Conservation (phyloP, 2,113 vertebrate genomes). For the Atlantisia rogersi region DNA sequence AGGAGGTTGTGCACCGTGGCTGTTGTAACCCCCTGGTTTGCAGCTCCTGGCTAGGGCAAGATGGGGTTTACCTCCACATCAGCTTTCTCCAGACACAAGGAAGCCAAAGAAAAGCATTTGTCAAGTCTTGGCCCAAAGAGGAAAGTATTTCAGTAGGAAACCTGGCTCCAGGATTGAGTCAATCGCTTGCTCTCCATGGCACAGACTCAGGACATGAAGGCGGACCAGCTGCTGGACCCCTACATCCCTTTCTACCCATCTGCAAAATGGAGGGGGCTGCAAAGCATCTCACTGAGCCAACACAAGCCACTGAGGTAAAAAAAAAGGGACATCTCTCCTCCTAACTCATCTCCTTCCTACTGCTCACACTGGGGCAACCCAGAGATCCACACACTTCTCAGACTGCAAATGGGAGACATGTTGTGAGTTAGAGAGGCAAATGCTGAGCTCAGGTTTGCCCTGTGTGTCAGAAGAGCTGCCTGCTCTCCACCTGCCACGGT, state of each 20-base stretch:
- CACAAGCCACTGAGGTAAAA: accelerated
- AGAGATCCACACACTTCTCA: neutral
- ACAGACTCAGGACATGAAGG: neutral
- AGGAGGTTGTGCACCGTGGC: neutral
- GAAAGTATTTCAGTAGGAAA: neutral
- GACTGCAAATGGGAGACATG: neutral
- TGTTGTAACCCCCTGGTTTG: neutral
- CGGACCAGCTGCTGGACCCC: accelerated
- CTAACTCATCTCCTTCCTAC: neutral
- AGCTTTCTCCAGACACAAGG: neutral
- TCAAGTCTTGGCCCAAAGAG: neutral
- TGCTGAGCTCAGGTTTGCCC: accelerated
- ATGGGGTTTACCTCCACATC: neutral
- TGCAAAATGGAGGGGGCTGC: neutral
- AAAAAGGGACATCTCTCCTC: neutral
- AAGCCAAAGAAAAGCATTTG: neutral
- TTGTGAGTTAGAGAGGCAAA: neutral
- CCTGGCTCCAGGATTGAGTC: neutral
- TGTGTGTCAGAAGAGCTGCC: neutral
- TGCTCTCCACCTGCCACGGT: neutral
- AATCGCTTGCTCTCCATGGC: neutral
- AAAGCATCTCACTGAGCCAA: neutral
- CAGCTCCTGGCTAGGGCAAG: neutral
- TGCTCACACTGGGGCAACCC: neutral
- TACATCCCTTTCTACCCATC: neutral